phyloP scores from a whole-genome alignment of 2,113 vertebrate species.

The Ramphastos sulfuratus region DNA sequence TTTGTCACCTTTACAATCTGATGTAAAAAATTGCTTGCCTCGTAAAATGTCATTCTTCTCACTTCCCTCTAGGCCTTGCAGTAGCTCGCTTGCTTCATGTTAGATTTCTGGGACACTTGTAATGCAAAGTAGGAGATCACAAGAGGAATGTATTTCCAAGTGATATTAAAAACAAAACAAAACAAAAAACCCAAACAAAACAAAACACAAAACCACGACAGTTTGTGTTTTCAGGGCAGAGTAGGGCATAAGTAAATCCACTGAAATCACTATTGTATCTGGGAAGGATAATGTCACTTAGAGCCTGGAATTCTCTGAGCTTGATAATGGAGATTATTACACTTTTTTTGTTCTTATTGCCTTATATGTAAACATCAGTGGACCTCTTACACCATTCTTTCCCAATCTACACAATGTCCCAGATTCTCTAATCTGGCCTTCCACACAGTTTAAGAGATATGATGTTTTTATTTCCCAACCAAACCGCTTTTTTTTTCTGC shows the following conservation, averaged over 20 bases:
- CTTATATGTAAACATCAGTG: background rate
- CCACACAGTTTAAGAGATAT: background rate
- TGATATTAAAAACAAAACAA: background rate
- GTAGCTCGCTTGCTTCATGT: background rate
- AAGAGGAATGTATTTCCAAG: background rate
- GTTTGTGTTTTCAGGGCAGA: background rate
- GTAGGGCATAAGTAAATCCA: background rate
- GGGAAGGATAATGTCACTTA: background rate
- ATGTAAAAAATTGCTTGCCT: background rate
- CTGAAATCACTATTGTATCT: background rate
- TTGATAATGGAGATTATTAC: background rate
- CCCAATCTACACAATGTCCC: background rate
- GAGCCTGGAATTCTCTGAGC: background rate
- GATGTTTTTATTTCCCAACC: background rate
- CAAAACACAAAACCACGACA: background rate
- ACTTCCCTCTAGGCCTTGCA: background rate
- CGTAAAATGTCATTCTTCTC: constrained; percentile 10
- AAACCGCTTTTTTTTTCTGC: background rate
- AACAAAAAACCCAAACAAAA: background rate
- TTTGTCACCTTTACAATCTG: background rate
- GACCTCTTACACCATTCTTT: background rate
- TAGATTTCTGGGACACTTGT: background rate
- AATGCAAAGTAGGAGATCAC: background rate
- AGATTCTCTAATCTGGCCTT: background rate
- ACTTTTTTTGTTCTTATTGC: background rate